Conservation (phyloP, 2,113 vertebrate genomes). For the Columbina picui region DNA sequence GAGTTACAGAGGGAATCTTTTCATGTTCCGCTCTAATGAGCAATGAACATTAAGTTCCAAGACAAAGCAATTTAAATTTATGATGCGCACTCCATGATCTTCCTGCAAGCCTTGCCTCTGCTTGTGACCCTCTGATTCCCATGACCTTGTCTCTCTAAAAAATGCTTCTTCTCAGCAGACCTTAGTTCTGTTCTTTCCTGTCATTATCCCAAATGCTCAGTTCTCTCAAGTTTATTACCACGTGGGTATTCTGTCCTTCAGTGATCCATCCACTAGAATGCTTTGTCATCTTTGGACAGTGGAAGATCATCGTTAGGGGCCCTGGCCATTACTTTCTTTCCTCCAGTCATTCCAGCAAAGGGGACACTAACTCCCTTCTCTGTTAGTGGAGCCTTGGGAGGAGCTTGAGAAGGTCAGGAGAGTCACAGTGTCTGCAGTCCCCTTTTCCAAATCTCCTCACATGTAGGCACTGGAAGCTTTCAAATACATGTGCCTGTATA, state of each 20-base stretch:
- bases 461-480: not conserved
- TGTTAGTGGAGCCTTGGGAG: not conserved
- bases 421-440: not conserved
- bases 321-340: not conserved
- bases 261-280: not conserved
- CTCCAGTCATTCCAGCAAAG: not conserved
- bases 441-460: not conserved
- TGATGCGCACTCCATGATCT: not conserved
- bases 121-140: conserved; percentile 28
- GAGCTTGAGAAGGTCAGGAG: not conserved
- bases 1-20: not conserved
- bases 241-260: not conserved
- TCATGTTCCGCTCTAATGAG: not conserved
- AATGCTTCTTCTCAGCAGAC: conserved; percentile 15
- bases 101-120: conserved; percentile 16
- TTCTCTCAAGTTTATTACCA: not conserved
- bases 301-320: not conserved
- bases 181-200: conserved; percentile 8
- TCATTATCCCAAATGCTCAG: not conserved
- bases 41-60: conserved; percentile 1
- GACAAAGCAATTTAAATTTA: conserved; percentile 12
- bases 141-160: conserved; percentile 40
- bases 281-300: not conserved
- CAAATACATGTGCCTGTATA: not conserved
- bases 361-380: not conserved